These are phyloP conservation scores for Megathymus violae DNA, from an alignment of 1,140 invertebrate species.

Conservation along the genomic window DNA sequence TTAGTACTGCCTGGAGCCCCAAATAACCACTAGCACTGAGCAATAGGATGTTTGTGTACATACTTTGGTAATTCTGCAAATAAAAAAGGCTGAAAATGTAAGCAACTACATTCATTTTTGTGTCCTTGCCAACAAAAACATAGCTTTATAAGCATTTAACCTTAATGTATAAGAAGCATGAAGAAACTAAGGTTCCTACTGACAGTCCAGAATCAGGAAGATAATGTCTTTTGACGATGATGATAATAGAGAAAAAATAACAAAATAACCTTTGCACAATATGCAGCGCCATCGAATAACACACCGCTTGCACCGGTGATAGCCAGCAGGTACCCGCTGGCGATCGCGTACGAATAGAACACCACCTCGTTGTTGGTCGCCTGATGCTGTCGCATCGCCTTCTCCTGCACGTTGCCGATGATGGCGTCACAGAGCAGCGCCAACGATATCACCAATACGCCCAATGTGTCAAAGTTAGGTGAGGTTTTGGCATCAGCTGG, in stretches of 20 bases:
- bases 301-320: slow-evolving; percentile 90
- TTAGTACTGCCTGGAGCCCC: slow-evolving; percentile 95
- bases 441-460: slow-evolving; percentile 93
- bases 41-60: slow-evolving; percentile 93
- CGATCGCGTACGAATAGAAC: slow-evolving; percentile 96
- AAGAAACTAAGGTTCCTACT: too few relatives aligned
- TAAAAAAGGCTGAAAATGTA: too few relatives aligned
- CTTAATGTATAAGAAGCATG: too few relatives aligned
- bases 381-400: slow-evolving; percentile 93
- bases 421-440: slow-evolving; percentile 96
- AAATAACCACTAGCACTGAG: slow-evolving; percentile 96
- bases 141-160: too few relatives aligned
- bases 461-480: slow-evolving; percentile 93
- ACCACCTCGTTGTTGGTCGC: slow-evolving; percentile 96
- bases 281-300: slow-evolving; percentile 89
- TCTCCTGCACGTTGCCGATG: slow-evolving; percentile 98
- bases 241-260: too few relatives aligned
- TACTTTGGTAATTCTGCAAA: slow-evolving; percentile 88
- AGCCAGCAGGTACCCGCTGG: slow-evolving; percentile 93
- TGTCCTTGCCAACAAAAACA: too few relatives aligned
- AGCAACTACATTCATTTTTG: too few relatives aligned
- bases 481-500: slow-evolving; percentile 95
- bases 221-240: too few relatives aligned
- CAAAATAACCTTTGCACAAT: slow-evolving; percentile 90
- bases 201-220: too few relatives aligned